Evolutionary conservation across 2,888 invertebrate genomes (phyloP).

Genomic region (Acleris sparsana): DNA sequence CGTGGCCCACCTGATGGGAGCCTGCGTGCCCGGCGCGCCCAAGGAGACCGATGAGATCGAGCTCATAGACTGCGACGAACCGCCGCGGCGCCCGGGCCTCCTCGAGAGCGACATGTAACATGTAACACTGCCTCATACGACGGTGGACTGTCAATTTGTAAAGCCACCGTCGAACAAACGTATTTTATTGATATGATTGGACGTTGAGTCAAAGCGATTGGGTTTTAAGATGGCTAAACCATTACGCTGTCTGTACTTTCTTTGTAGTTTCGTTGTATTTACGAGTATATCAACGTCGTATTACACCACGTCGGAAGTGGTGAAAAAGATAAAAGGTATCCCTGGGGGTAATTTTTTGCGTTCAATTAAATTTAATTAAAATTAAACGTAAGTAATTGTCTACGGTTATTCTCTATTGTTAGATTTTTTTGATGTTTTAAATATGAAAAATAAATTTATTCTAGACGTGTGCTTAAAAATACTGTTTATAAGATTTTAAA

Average conservation of each 20-base stretch:
- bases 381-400: too few relatives aligned
- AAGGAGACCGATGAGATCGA: constrained; percentile 66
- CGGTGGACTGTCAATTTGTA: too few relatives aligned
- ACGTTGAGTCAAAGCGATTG: too few relatives aligned
- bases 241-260: not conserved
- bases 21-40: constrained; percentile 47
- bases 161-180: too few relatives aligned
- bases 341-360: too few relatives aligned
- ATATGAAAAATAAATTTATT: constrained; percentile 4
- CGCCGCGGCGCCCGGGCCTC: constrained; percentile 65
- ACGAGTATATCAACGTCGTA: constrained; percentile 11
- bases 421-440: not conserved
- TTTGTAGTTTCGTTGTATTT: constrained; percentile 12
- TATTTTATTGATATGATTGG: too few relatives aligned
- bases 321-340: too few relatives aligned
- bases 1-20: constrained; percentile 57
- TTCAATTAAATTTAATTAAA: too few relatives aligned
- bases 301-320: not conserved
- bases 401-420: too few relatives aligned
- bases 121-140: constrained; percentile 3
- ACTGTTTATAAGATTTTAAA: constrained; percentile 43
- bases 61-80: constrained; percentile 67
- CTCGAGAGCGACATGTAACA: constrained; percentile 75
- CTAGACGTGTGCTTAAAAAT: constrained; percentile 40
- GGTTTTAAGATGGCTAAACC: too few relatives aligned